Evolutionary conservation across 2,113 vertebrate genomes (phyloP).

Genomic region (Chamaetylas fuelleborni): DNA sequence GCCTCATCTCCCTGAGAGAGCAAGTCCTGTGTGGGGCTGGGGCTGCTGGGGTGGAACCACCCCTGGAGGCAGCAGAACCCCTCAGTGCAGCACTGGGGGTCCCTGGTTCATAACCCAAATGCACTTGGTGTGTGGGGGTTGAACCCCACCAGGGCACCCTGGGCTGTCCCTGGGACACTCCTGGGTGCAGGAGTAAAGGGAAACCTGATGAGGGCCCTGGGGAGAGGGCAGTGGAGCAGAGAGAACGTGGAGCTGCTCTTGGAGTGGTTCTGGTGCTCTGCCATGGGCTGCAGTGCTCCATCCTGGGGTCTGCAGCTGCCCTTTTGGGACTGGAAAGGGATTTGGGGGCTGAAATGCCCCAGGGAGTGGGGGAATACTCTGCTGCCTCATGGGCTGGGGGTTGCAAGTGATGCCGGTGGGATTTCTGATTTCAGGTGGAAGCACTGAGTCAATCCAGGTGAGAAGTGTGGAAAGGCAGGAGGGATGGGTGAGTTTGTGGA

Average conservation of each 20-base stretch:
- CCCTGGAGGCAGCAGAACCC: background rate
- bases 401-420: background rate
- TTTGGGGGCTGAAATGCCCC: background rate
- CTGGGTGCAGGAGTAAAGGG: background rate
- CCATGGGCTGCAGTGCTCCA: background rate
- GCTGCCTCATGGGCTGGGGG: background rate
- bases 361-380: background rate
- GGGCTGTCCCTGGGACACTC: background rate
- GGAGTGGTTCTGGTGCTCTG: fast-evolving
- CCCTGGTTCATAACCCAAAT: background rate
- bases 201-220: fast-evolving
- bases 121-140: background rate
- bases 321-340: background rate
- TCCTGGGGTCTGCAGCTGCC: background rate
- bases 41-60: background rate
- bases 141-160: background rate
- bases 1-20: background rate
- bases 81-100: too few species aligned
- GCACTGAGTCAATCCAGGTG: background rate
- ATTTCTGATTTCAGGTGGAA: background rate
- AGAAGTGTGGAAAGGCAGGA: background rate
- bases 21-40: background rate
- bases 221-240: background rate
- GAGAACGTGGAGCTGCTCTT: background rate
- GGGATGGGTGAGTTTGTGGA: background rate